phyloP scores from a whole-genome alignment of 2,797 vertebrate genomes.

The Sarcophilus harrisii region DNA sequence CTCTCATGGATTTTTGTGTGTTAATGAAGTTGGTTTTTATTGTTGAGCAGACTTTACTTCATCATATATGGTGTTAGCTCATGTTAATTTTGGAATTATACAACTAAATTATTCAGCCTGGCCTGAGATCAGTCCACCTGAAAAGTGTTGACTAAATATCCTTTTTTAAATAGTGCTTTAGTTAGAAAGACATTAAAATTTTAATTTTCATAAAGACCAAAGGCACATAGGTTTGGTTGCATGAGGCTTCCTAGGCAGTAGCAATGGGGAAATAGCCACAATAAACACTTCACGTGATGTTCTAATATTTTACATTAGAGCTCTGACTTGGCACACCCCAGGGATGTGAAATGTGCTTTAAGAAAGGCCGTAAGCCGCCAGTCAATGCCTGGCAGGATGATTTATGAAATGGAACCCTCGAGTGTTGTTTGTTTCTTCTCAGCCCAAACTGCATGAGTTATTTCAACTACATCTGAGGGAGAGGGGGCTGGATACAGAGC shows the following conservation, averaged over 20 bases:
- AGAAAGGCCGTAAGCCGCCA: constrained; percentile 67
- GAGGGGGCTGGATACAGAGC: neutral
- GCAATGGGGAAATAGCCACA: constrained; percentile 71
- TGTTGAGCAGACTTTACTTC: neutral
- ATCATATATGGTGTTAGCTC: neutral
- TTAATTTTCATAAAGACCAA: constrained; percentile 79
- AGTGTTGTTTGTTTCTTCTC: constrained; percentile 70
- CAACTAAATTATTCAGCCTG: constrained; percentile 12
- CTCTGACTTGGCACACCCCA: constrained; percentile 64
- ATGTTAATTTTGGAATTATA: neutral
- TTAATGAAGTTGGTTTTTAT: constrained; percentile 72
- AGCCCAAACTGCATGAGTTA: constrained; percentile 62
- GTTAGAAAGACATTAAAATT: constrained; percentile 82
- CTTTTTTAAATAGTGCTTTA: constrained; percentile 80
- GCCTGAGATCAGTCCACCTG: neutral
- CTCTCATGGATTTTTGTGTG: constrained; percentile 43
- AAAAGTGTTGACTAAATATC: constrained; percentile 75
- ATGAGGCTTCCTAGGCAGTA: constrained; percentile 77
- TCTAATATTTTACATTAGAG: constrained; percentile 68
- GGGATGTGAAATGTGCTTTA: constrained; percentile 70
- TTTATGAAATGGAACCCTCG: constrained; percentile 70
- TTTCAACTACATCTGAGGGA: constrained; percentile 62
- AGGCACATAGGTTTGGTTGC: constrained; percentile 78
- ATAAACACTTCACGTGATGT: constrained; percentile 77
- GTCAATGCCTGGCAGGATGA: constrained; percentile 52